Conservation (phyloP, 2,888 invertebrate species). For the Cerastis leucographa region DNA sequence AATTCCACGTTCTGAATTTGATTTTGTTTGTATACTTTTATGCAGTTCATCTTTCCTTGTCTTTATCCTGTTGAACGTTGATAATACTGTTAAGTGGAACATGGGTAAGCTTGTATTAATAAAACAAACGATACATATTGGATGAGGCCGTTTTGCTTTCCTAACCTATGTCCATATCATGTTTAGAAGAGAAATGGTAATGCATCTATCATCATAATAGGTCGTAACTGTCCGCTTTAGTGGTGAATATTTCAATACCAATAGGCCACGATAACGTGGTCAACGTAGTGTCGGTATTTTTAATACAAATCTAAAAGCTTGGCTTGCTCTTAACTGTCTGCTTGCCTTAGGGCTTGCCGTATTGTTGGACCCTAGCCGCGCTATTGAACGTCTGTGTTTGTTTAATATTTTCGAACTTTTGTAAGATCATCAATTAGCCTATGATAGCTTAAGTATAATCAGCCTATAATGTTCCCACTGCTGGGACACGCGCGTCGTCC, state of each 20-base stretch:
- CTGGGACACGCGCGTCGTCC: neutral
- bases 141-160: slow-evolving; percentile 29
- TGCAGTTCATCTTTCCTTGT: slow-evolving; percentile 36
- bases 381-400: neutral
- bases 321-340: neutral
- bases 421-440: neutral
- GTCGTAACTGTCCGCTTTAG: slow-evolving; percentile 41
- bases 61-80: slow-evolving; percentile 18
- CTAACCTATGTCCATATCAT: slow-evolving; percentile 40
- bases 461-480: neutral
- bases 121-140: slow-evolving; percentile 50
- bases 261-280: slow-evolving; percentile 27
- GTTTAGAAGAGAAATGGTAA: slow-evolving; percentile 41
- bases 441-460: neutral
- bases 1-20: slow-evolving; percentile 57
- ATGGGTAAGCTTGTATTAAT: slow-evolving; percentile 22
- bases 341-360: neutral
- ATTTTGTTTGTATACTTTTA: slow-evolving; percentile 37
- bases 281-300: neutral
- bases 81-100: slow-evolving; percentile 37
- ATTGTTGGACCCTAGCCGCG: no score
- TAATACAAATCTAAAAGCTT: neutral
- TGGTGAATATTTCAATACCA: slow-evolving; percentile 49
- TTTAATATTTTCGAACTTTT: neutral
- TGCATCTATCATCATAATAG: slow-evolving; percentile 53